Evolutionary conservation across 2,113 vertebrate species (phyloP).

Genomic region (Gobiocypris rarus): DNA sequence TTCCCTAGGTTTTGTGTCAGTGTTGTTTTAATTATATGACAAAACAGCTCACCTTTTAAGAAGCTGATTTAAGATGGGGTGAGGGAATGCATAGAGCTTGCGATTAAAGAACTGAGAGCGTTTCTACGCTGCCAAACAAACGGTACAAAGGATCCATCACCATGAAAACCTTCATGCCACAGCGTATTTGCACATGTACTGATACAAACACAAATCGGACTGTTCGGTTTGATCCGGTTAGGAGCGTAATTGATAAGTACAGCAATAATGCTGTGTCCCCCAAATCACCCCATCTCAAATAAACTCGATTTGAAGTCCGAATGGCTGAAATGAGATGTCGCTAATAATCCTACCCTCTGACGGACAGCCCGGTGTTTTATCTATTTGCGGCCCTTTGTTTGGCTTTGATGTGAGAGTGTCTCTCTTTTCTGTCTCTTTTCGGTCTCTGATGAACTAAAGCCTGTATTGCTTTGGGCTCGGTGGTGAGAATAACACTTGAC

Average conservation of each 20-base stretch:
- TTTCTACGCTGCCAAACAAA: not conserved
- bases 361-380: slow-evolving; percentile 69
- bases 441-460: slow-evolving; percentile 50
- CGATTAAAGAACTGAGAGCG: not conserved
- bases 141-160: slow-evolving; percentile 10
- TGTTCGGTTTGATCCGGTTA: not conserved
- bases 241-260: slow-evolving; percentile 27
- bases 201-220: slow-evolving; percentile 14
- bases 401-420: slow-evolving; percentile 78
- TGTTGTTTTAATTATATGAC: slow-evolving; percentile 16
- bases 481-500: slow-evolving; percentile 77
- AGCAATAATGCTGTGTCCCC: slow-evolving; percentile 37
- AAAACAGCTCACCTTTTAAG: slow-evolving; percentile 5
- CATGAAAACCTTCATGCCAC: slow-evolving; percentile 9
- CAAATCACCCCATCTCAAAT: slow-evolving; percentile 38
- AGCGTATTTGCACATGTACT: not conserved
- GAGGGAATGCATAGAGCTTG: slow-evolving; percentile 7
- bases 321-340: slow-evolving; percentile 76
- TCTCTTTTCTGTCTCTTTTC: slow-evolving; percentile 70
- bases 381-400: slow-evolving; percentile 73
- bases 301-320: slow-evolving; percentile 61
- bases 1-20: not conserved
- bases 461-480: slow-evolving; percentile 62
- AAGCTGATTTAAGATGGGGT: not conserved
- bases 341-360: slow-evolving; percentile 66